Base-by-base conservation (phyloP, 2,113 vertebrate species). In the Pseudolaguvia tuberculata region DNA sequence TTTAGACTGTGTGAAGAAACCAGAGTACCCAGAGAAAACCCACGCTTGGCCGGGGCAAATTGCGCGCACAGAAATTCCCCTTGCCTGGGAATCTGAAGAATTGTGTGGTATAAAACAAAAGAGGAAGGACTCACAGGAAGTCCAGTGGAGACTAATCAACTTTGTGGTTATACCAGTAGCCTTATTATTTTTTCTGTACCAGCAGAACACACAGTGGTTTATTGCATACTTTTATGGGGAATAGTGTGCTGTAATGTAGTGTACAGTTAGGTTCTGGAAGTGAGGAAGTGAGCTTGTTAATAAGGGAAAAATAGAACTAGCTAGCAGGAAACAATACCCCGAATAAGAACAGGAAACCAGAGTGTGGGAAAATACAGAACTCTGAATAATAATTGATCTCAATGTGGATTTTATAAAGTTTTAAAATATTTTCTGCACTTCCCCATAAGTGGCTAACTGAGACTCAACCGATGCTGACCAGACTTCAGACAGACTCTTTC, bases 401-500 rank as follows among this genome's bases (percentile, higher is more conserved):
- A 14, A 66, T 48, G 61, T 15, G 14, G n/a, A 65, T 8, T 47
- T 39, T 25, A 17, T 23, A 56, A 47, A 27, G 15, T 45, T 50
- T 11, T 50, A 5, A 50, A 67, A 50, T 50, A 50, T 18, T 66
- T 48, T 11, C 23, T 67, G 45, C 23, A 29, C 15, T 50, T 52
- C 48, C 27, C 18, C 21, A 17, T 4, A n/a, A 35, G 48, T 42
- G 14, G 35, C 57, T 76, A 18, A 25, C n/a, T 6, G 45, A 66
- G 63, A 18, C 42, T 65, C 61, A 48, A 35, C 2, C 14, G 45
- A 78, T 25, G 15, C 42, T 66, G 69, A 76, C 72, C 79, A 76
- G 73, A 74, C 73, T 73, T 57, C 52, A 57, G 42, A 61, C 51
- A 20, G n/a, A 56, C 31, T 70, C 17, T 76, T 68, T 79, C 65